These are phyloP conservation scores for Dendrolimus kikuchii DNA, from an alignment of 1,140 invertebrate species.

Conservation along the genomic window DNA sequence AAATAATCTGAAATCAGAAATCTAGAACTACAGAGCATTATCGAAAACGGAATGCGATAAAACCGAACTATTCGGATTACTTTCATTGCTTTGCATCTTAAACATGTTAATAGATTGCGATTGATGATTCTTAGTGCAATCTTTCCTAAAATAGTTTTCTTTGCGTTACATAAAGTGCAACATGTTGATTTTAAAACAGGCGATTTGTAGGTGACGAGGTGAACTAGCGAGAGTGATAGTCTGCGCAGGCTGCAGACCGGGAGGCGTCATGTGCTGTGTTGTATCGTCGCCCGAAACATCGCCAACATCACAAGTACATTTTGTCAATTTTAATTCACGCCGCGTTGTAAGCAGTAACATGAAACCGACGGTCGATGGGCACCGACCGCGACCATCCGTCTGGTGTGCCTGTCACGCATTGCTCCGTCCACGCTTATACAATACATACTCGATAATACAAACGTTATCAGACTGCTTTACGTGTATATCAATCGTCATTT, in stretches of 20 bases:
- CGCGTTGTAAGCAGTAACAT: slow-evolving; percentile 34
- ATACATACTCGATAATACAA: slow-evolving; percentile 12
- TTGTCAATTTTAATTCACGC: slow-evolving; percentile 39
- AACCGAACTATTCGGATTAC: too few species aligned
- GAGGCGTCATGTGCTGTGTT: too few species aligned
- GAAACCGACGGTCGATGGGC: slow-evolving; percentile 26
- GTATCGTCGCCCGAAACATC: too few species aligned
- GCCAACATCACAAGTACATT: slow-evolving; percentile 6
- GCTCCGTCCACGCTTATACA: slow-evolving; percentile 14
- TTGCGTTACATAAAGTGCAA: too few species aligned
- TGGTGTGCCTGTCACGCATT: slow-evolving; percentile 25
- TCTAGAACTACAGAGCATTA: too few species aligned
- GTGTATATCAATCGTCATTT: background rate
- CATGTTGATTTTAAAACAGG: too few species aligned
- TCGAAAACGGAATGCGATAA: too few species aligned
- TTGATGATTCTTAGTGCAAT: too few species aligned
- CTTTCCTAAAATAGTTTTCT: too few species aligned
- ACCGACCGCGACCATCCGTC: slow-evolving; percentile 33
- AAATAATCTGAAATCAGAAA: too few species aligned
- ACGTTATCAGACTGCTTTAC: background rate
- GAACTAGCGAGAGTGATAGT: slow-evolving; percentile 4
- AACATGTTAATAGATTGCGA: too few species aligned
- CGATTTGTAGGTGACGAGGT: background rate
- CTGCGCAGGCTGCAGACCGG: slow-evolving; percentile 1
- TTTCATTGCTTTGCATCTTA: too few species aligned